Base-by-base conservation (phyloP, 2,113 vertebrate genomes). In the Halcyon malimbica region DNA sequence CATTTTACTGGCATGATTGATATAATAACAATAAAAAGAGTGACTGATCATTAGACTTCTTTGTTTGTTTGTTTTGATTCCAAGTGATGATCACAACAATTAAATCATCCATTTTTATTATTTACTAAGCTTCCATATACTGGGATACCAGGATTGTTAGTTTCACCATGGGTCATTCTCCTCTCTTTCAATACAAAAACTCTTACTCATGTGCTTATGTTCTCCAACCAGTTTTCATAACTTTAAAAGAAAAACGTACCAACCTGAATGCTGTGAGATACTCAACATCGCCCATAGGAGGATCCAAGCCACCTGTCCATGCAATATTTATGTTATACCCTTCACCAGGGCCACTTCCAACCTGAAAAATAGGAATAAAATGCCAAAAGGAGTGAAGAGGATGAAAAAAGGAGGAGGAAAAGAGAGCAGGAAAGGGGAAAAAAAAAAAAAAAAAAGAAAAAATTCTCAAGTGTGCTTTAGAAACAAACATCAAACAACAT, bases 301-400 rank as follows among this genome's bases (percentile, higher is more conserved):
- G 97, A 94, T 98, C 96, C 67, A 98, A 96, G 97, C 98, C 98
- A 98, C 98, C 98, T 98, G 99, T 99, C 98, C 97, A 98, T 97
- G 98, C 98, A 97, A 98, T 98, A 96, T 98, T 98, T 97, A 98
- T 97, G 94, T 98, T 98, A 93, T 97, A 98, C 44, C 98, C 97
- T 97, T 98, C 96, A 42, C 98, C 98, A 77, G 95, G 95, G 73
- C 98, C 98, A 96, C 97, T 97, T 97, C 96, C 96, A 97, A 98
- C 97, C 97, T 98, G 93, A 88, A 96, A 97, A 98, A 82, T 63
- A 95, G 83, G 95, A 98, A 89, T 59, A 79, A 93, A 53, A 97
- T 94, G 39, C 75, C 90, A 87, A 90, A 87, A 83, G 46, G 26
- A 93, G 42, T 83, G 63, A 87, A 91, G 75, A 92, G 63, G 87